Conservation (phyloP, 2,888 invertebrate species). For the Callimorpha dominula region DNA sequence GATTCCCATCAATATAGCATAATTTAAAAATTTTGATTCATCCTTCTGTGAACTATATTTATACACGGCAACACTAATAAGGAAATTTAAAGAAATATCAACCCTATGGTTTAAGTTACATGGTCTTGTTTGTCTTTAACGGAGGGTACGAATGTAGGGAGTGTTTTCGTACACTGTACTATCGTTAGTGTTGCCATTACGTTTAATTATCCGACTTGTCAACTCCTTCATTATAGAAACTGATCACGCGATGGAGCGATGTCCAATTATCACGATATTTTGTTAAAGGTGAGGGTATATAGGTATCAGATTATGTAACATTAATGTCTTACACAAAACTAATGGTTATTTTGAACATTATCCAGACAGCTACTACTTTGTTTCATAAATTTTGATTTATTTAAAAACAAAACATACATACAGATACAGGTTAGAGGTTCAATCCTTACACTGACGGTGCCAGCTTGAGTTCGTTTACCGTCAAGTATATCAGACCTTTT, state of each 20-base stretch:
- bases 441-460: background rate
- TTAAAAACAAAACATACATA: too few species aligned
- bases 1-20: slow-evolving; percentile 31
- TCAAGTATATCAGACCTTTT: background rate
- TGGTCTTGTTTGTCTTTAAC: slow-evolving; percentile 11
- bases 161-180: slow-evolving; percentile 38
- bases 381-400: background rate
- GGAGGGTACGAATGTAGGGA: slow-evolving; percentile 19
- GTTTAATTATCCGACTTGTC: slow-evolving; percentile 52
- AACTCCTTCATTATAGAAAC: slow-evolving; percentile 45
- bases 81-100: slow-evolving; percentile 9
- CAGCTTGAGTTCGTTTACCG: background rate
- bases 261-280: slow-evolving; percentile 42
- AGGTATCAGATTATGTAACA: slow-evolving; percentile 17
- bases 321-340: slow-evolving; percentile 30
- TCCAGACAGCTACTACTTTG: slow-evolving; percentile 22
- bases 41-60: slow-evolving; percentile 42
- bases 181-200: slow-evolving; percentile 41
- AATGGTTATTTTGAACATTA: slow-evolving; percentile 25
- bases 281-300: slow-evolving; percentile 27
- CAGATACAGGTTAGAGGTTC: background rate
- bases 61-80: slow-evolving; percentile 40
- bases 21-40: slow-evolving; percentile 42
- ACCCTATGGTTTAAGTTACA: background rate
- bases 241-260: slow-evolving; percentile 46